Base-by-base conservation (phyloP, 2,797 vertebrate species). In the Acanthiza pusilla region DNA sequence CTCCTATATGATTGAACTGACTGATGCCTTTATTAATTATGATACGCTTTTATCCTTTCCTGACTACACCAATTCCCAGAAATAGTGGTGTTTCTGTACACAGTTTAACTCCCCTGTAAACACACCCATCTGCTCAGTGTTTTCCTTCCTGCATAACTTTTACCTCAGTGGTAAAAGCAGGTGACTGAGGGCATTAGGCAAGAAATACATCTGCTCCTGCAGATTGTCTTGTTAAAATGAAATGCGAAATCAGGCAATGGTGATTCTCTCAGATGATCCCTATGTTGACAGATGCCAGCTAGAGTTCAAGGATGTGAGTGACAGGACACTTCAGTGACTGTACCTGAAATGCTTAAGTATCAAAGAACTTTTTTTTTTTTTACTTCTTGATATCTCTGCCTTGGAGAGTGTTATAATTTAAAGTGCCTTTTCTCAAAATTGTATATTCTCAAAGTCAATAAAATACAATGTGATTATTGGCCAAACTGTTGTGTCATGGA, bases 91-190 rank as follows among this genome's bases (percentile, higher is more conserved):
- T 92, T 93, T 96, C 90, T 88, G 94, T 80, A 97, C 89, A 94
- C 93, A 94, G 77, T 80, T 88, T 79, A 96, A 91, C 55, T 93
- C 70, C 89, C 81, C 30, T 66, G 93, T 93, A 97, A 98, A 97
- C 94, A 97, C 45, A 65, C 20, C 97, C 97, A 97, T 96, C 97
- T 98, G 97, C 71, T 97, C 92, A 38, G 23, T 95, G 88, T 97
- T 97, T 96, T 96, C 67, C 63, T 89, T 94, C 53, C 76, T 71
- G 73, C 85, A 92, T 93, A 60, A 79, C 75, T 89, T 77, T 80
- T 89, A 88, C 67, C 58, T 83, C 58, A 71, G 34, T 21, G 85
- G 61, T 75, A 93, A 84, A 96, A 95, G 78, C 76, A 91, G 60
- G 30, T 97, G 84, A 82, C 85, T 67, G 91, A 89, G 95, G 83